phyloP scores from a whole-genome alignment of 64 coral and sea anemone genomes.

The Montipora efflorescens region DNA sequence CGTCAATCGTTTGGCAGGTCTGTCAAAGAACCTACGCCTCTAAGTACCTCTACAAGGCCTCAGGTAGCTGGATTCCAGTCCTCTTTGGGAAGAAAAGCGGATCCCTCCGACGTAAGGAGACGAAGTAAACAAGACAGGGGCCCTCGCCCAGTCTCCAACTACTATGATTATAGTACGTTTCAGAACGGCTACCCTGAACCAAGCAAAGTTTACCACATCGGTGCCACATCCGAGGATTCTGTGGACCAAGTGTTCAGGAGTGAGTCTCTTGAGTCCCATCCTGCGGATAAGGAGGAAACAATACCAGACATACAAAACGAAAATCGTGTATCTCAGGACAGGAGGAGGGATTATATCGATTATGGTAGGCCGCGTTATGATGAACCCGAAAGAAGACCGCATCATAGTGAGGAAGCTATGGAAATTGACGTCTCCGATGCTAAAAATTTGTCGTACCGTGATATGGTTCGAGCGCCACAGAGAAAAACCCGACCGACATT shows the following conservation, averaged over 20 bases:
- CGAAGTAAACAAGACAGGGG: neutral
- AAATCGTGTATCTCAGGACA: slow-evolving; percentile 1
- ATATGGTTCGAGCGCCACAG: slow-evolving; percentile 20
- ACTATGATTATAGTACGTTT: slow-evolving; percentile 62
- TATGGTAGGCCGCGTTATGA: neutral
- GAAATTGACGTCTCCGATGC: slow-evolving; percentile 42
- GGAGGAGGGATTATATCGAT: slow-evolving; percentile 10
- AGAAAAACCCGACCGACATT: slow-evolving; percentile 29
- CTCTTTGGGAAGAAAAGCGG: neutral
- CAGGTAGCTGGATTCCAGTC: neutral
- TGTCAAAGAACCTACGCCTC: slow-evolving; percentile 15
- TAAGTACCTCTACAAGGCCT: slow-evolving; percentile 46
- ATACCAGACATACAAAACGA: neutral
- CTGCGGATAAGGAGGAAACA: neutral
- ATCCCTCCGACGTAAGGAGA: neutral
- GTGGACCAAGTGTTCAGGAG: neutral
- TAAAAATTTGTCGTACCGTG: slow-evolving; percentile 34
- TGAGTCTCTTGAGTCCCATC: neutral
- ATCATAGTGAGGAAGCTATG: neutral
- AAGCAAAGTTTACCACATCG: neutral
- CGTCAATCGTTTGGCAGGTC: slow-evolving; percentile 55
- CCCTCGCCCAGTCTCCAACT: slow-evolving; percentile 60
- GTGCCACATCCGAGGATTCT: neutral
- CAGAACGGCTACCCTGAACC: neutral
- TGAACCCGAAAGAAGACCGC: neutral